A percentile compares a stretch with the other conserved stretches of the same genome.
Evolutionary conservation across 2,797 vertebrate genomes (phyloP).

Genomic region (Sebastes trivittatus): DNA sequence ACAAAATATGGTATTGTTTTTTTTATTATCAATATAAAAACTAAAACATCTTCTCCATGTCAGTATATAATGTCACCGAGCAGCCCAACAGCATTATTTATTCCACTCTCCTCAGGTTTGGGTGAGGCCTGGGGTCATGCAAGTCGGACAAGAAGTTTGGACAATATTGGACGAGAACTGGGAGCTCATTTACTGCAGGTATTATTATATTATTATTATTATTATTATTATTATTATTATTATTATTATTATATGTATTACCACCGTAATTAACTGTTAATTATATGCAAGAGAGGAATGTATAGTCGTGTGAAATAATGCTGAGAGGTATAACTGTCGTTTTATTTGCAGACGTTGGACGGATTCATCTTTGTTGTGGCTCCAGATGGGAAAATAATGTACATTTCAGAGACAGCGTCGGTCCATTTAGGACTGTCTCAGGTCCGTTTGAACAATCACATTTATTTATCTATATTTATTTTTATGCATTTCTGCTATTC

Average conservation of each 20-base stretch:
- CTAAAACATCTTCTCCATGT: neutral
- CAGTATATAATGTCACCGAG: neutral
- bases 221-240: neutral
- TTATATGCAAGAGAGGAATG: too few relatives aligned
- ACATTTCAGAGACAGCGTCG: constrained; percentile 98
- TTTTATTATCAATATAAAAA: neutral
- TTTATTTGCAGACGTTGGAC: constrained; percentile 89
- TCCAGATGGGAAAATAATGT: constrained; percentile 99
- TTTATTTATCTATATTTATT: neutral
- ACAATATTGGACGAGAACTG: constrained; percentile 92
- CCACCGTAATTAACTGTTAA: neutral
- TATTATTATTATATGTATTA: neutral
- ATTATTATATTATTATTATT: neutral
- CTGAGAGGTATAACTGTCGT: neutral
- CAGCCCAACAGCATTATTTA: neutral
- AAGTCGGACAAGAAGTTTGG: constrained; percentile 89
- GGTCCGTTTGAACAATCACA: constrained; percentile 79
- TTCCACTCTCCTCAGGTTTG: constrained; percentile 80
- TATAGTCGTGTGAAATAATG: too few relatives aligned
- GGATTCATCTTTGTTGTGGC: constrained; percentile 99
- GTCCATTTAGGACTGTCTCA: constrained; percentile 98
- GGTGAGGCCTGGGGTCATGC: constrained; percentile 95
- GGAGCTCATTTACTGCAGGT: constrained; percentile 86
- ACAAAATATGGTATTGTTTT: neutral
- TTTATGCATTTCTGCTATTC: neutral